Percentiles rank a stretch among this genome's conserved stretches.
Evolutionary conservation across 2,888 invertebrate species (phyloP).

Genomic region (Macrosoma leucophasiata): DNA sequence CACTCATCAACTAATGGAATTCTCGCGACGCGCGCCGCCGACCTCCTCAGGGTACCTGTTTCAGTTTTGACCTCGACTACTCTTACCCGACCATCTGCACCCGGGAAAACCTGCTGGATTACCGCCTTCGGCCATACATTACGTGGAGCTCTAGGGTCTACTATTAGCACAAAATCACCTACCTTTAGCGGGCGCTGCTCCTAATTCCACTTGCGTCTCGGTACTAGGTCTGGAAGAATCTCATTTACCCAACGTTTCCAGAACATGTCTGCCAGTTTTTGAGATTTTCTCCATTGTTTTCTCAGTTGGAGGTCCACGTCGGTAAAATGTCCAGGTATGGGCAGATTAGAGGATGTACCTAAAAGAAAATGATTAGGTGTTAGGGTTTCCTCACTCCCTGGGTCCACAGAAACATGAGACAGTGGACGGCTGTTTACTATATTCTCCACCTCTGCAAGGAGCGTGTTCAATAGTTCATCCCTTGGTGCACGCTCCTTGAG

Average conservation of each 20-base stretch:
- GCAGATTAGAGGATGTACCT: neutral
- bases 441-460: slow-evolving; percentile 9
- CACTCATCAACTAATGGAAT: slow-evolving; percentile 1
- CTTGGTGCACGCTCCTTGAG: slow-evolving; percentile 12
- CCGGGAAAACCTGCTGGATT: neutral
- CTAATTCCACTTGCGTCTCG: slow-evolving; percentile 10
- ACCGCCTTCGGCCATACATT: slow-evolving; percentile 2
- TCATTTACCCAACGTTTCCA: slow-evolving; percentile 2
- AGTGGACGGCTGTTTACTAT: slow-evolving; percentile 10
- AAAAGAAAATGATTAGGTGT: neutral
- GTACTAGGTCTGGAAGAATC: neutral
- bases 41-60: slow-evolving; percentile 2
- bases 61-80: slow-evolving; percentile 7
- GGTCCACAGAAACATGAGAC: slow-evolving; percentile 1
- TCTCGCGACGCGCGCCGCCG: slow-evolving; percentile 2
- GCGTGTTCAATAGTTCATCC: slow-evolving; percentile 8
- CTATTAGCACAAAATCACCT: slow-evolving; percentile 2
- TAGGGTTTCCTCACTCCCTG: neutral
- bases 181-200: neutral
- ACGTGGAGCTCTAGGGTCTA: slow-evolving; percentile 1
- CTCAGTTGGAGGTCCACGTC: neutral
- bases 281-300: neutral
- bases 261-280: neutral
- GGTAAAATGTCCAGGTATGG: neutral
- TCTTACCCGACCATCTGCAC: slow-evolving; percentile 6